Evolutionary conservation across 2,888 invertebrate species (phyloP).

Genomic region (Diplazon laetatorius): DNA sequence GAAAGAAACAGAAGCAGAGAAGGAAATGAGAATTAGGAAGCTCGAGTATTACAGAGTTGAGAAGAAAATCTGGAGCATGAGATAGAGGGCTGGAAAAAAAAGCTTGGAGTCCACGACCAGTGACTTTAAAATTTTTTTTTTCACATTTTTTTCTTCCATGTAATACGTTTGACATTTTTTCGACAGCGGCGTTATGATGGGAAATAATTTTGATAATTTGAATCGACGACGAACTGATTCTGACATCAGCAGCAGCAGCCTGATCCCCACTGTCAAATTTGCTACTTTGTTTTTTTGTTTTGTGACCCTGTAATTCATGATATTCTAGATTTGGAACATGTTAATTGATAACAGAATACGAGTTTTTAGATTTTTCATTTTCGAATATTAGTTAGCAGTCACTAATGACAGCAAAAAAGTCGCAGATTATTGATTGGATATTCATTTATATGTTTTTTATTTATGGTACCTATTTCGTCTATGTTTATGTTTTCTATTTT

Average conservation of each 20-base stretch:
- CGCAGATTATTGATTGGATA: no score
- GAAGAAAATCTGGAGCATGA: conserved; percentile 17
- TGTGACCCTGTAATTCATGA: conserved; percentile 7
- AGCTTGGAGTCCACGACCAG: conserved; percentile 23
- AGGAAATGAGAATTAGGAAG: conserved; percentile 55
- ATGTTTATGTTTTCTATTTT: background rate
- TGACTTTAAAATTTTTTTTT: conserved; percentile 33
- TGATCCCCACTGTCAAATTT: conserved; percentile 25
- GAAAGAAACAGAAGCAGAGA: conserved; percentile 33
- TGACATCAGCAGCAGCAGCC: background rate
- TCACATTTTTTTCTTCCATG: conserved; percentile 46
- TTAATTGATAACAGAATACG: no score
- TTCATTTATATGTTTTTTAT: no score
- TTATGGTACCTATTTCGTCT: no score
- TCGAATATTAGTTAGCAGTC: no score
- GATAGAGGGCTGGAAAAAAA: conserved; percentile 38
- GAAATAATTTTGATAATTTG: conserved; percentile 61
- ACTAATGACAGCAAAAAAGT: no score
- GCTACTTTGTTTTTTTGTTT: background rate
- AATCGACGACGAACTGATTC: conserved; percentile 25
- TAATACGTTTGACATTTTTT: conserved; percentile 45
- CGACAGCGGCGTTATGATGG: conserved; percentile 28
- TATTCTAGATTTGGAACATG: no score
- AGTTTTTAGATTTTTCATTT: no score
- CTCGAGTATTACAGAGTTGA: conserved; percentile 46